A percentile compares a stretch with the other conserved stretches of the same genome.
phyloP scores from a whole-genome alignment of 2,888 invertebrate genomes.

The Erannis defoliaria region DNA sequence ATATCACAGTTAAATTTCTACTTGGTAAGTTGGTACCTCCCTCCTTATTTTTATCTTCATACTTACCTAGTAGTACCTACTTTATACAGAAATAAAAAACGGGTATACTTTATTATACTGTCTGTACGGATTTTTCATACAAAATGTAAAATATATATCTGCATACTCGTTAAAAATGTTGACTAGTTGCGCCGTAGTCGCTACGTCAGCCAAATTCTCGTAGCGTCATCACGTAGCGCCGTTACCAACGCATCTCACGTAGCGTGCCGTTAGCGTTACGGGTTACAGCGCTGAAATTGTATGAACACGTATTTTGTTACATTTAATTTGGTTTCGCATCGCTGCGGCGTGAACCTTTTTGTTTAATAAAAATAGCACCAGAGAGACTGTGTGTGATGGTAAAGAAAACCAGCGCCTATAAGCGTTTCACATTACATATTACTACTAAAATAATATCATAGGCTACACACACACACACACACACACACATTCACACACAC shows the following conservation, averaged over 20 bases:
- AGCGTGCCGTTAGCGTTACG: constrained; percentile 13
- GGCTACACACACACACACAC: no score
- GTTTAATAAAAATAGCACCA: not conserved
- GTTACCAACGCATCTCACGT: constrained; percentile 28
- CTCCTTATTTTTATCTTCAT: no score
- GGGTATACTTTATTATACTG: not conserved
- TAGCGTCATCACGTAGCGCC: constrained; percentile 28
- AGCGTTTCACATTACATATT: no score
- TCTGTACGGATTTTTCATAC: not conserved
- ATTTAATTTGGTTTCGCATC: constrained; percentile 6
- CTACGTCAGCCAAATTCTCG: constrained; percentile 21
- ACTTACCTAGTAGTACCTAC: no score
- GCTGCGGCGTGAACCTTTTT: not conserved
- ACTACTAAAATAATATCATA: no score
- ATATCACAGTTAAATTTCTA: no score
- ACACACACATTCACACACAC: no score
- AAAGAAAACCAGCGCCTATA: no score
- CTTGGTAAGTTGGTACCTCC: no score
- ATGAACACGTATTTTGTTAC: constrained; percentile 18
- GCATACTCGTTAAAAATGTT: constrained; percentile 14
- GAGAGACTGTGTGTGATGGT: no score
- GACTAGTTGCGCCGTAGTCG: constrained; percentile 13
- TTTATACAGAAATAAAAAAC: no score
- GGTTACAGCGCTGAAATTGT: constrained; percentile 7
- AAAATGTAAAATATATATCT: not conserved